Base-by-base conservation (phyloP, 2,113 vertebrate genomes). In the Tichodroma muraria region DNA sequence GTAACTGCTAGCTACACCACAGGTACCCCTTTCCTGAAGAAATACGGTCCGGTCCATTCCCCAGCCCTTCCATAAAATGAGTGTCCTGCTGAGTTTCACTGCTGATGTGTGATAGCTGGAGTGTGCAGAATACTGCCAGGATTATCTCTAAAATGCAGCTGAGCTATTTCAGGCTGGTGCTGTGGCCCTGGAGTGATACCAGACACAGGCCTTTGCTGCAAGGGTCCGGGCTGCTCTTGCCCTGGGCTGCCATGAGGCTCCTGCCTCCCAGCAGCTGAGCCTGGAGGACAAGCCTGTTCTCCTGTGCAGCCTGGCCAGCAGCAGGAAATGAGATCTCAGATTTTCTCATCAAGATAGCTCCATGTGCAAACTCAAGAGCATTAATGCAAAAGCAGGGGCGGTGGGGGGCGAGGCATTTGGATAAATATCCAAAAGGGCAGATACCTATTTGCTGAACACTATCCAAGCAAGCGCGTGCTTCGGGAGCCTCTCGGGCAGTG, bases 251-350 rank as follows among this genome's bases (percentile, higher is more conserved):
- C 33, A 4, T 2, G 3, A 71, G 30, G 42, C 30, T 53, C 10
- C 40, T 75, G 47, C 44, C 49, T 73, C 11, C 25, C 9, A 65
- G 64, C 60, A 75, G 93, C 45, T 42, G 85, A 66, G 49, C 47
- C 68, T 85, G 85, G 49, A 81, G 80, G 47, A 35, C 3, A 8
- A 68, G 31, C 23, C 42, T 30, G 16, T 54, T 71, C n/a, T 81
- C 4, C 2, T 44, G 59, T 52, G 64, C 37, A 37, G 59, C 60
- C 85, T 91, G 71, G 64, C 68, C 82, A 90, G 76, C 85, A 84
- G 90, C 90, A 95, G 95, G 94, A 97, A 96, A 79, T 83, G 91
- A 95, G 91, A 90, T 85, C 57, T 92, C 80, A 60, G 85, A 60
- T 85, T 75, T 60, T 82, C 56, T 59, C 59, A 65, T 47, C 2